Percentiles rank a stretch among this genome's conserved stretches.
Conservation (phyloP, 2,113 vertebrate genomes). For the Merops nubicus region DNA sequence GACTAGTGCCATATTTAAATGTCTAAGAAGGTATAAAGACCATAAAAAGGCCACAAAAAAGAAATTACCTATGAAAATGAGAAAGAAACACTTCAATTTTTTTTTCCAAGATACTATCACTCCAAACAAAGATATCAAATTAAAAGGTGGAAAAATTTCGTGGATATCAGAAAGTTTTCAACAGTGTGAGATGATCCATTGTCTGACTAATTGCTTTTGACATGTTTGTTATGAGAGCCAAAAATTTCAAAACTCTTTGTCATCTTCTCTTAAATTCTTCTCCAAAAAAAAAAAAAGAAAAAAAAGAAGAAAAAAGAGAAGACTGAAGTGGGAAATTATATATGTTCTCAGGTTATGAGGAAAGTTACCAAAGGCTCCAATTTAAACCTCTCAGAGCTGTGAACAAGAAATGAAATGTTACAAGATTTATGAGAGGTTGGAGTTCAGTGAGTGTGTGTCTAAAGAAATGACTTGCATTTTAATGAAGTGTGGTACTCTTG, state of each 20-base stretch:
- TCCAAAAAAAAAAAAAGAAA: not conserved
- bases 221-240: not conserved
- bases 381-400: slow-evolving; percentile 14
- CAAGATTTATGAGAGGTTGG: slow-evolving; percentile 48
- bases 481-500: slow-evolving; percentile 47
- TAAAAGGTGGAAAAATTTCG: not conserved
- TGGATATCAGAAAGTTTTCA: not conserved
- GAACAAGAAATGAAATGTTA: slow-evolving; percentile 37
- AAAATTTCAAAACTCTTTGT: not conserved
- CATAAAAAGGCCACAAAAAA: not conserved
- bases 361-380: not conserved
- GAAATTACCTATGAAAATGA: not conserved
- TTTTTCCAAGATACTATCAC: not conserved
- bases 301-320: not conserved
- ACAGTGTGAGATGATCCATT: not conserved
- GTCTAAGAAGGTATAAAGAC: not conserved
- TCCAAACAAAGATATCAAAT: not conserved
- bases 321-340: not conserved
- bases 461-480: slow-evolving; percentile 63
- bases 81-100: not conserved
- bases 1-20: not conserved
- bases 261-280: not conserved
- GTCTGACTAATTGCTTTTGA: not conserved
- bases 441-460: slow-evolving; percentile 34
- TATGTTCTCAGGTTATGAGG: not conserved